These are phyloP conservation scores for Coregonus clupeaformis DNA, from an alignment of 2,113 vertebrate genomes.

Conservation along the genomic window DNA sequence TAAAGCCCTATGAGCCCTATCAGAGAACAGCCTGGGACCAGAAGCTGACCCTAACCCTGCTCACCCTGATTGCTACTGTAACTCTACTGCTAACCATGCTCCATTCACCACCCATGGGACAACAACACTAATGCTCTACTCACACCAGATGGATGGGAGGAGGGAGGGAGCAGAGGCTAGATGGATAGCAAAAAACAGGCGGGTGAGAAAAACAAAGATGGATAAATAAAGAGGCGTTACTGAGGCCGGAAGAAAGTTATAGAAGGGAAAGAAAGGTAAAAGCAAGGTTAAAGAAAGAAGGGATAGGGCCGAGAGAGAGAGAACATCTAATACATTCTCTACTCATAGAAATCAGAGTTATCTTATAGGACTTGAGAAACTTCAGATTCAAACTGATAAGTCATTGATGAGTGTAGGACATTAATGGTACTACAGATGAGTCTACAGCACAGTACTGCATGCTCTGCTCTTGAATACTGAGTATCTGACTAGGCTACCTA, in stretches of 20 bases:
- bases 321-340: not conserved
- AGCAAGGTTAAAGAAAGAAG: not conserved
- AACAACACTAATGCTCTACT: not conserved
- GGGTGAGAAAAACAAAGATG: not conserved
- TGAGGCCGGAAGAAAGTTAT: not conserved
- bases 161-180: not conserved
- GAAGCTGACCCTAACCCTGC: not conserved
- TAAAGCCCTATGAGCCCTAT: not conserved
- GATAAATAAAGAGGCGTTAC: not conserved
- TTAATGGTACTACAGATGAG: too few species aligned
- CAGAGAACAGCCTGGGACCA: not conserved
- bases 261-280: not conserved
- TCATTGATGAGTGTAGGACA: too few species aligned
- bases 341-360: too few species aligned
- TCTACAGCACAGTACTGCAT: too few species aligned
- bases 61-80: not conserved
- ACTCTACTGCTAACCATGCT: too few species aligned
- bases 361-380: too few species aligned
- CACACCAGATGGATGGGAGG: constrained; percentile 18
- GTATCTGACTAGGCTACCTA: too few species aligned
- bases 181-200: not conserved
- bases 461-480: too few species aligned
- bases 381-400: too few species aligned
- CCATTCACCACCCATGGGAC: too few species aligned
- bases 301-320: not conserved